Base-by-base conservation (phyloP, 2,797 vertebrate genomes). In the Eptatretus atami region DNA sequence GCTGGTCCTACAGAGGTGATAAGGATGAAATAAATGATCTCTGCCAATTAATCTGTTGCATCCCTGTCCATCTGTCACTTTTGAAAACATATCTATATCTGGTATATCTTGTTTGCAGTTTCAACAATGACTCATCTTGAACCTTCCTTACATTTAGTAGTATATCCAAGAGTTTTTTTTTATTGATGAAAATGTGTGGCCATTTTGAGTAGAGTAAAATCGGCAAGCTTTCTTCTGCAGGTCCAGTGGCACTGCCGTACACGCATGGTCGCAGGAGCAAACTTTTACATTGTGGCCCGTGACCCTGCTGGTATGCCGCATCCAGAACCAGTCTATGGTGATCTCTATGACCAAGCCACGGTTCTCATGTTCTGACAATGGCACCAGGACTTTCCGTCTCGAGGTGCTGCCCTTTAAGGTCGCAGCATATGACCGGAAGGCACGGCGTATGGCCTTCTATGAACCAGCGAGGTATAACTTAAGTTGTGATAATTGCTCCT, bases 211-310 rank as follows among this genome's bases (percentile, higher is more conserved):
- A 44, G 31, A 44, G 31, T 44, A 44, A 44, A 44, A 44, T 44
- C 4, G 31, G 31, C 31, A 44, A 44, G 31, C 31, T 52, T 53
- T n/a, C 15, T 25, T 13, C 67, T 69, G 19, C 69, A 98, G 92
- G 92, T 98, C 67, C 92, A 98, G 72, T 98, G 92, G 92, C 90
- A 98, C 54, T 98, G 92, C 74, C 79, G 92, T 67, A 79, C 87
- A 4, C 80, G 90, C 14, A 98, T 98, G 92, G 88, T 96, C 52
- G 86, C 92, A 1, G 90, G 92, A 60, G 92, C 87, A 68, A 98
- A 96, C 71, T 96, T 98, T 75, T 98, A 98, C 73, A 96, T 98
- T 2, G 92, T 96, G 63, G 92, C 90, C 52, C 78, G 92, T 31
- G 92, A 98, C 73, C 92, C 92, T 0, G 92, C 92, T 1, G 92